A percentile compares a stretch with the other conserved stretches of the same genome.
These are phyloP conservation scores for Disparrhopalites patrizii DNA, from an alignment of 2,888 invertebrate species.

Conservation along the genomic window DNA sequence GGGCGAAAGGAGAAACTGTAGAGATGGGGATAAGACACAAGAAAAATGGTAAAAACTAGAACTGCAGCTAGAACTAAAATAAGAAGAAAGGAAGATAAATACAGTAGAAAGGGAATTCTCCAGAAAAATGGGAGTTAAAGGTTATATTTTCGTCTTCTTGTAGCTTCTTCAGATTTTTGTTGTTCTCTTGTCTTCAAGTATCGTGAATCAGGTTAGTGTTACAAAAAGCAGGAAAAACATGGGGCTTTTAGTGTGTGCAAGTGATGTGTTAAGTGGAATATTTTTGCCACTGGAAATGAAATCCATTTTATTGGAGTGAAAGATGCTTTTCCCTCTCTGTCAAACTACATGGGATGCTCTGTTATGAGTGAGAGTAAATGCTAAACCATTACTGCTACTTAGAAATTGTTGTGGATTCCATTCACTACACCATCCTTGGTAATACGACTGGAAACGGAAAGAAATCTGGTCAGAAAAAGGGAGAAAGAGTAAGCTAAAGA, in stretches of 20 bases:
- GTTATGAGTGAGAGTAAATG: not conserved
- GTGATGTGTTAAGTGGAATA: not conserved
- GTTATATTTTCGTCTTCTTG: not conserved
- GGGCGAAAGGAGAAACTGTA: too few species aligned
- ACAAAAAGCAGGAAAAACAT: not conserved
- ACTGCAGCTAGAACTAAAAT: too few species aligned
- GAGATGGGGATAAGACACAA: not conserved
- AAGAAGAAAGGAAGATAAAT: too few species aligned
- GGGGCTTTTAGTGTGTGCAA: not conserved
- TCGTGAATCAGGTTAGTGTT: slow-evolving; percentile 1
- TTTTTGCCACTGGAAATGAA: not conserved
- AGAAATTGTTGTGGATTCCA: not conserved
- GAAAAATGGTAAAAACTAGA: not conserved
- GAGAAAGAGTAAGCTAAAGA: not conserved
- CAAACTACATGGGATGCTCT: not conserved
- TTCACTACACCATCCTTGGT: not conserved
- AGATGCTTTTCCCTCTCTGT: too few species aligned
- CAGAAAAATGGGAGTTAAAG: too few species aligned
- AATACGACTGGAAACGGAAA: too few species aligned
- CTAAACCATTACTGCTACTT: not conserved
- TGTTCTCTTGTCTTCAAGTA: not conserved
- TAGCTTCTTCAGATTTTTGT: not conserved
- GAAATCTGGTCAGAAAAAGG: not conserved
- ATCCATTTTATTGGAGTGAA: not conserved
- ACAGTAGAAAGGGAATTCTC: too few species aligned